Evolutionary conservation across 1,140 invertebrate genomes (phyloP).

Genomic region (Leptinotarsa texana): DNA sequence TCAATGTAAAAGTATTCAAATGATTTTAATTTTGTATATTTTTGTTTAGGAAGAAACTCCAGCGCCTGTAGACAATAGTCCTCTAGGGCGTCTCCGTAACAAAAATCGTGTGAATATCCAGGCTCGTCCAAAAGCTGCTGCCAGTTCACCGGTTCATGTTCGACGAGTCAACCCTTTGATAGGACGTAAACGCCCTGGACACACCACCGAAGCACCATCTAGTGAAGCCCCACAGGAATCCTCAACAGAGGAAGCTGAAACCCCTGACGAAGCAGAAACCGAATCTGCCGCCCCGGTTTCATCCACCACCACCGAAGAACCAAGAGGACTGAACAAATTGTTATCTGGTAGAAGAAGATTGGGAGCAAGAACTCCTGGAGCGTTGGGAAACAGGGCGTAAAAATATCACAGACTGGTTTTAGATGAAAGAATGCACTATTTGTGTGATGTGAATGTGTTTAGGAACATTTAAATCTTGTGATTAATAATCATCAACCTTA

Average conservation of each 20-base stretch:
- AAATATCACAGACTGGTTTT: slow-evolving; percentile 1
- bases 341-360: slow-evolving; percentile 65
- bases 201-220: slow-evolving; percentile 45
- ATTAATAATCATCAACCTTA: too few relatives aligned
- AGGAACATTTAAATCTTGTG: background rate
- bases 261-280: slow-evolving; percentile 57
- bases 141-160: slow-evolving; percentile 51
- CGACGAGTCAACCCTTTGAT: slow-evolving; percentile 49
- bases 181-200: slow-evolving; percentile 43
- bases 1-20: too few relatives aligned
- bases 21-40: slow-evolving; percentile 4
- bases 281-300: slow-evolving; percentile 55
- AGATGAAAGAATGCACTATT: background rate
- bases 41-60: slow-evolving; percentile 42
- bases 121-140: slow-evolving; percentile 44
- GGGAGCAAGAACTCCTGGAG: slow-evolving; percentile 62
- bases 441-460: background rate
- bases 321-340: slow-evolving; percentile 62
- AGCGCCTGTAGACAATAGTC: slow-evolving; percentile 43
- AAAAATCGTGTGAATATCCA: slow-evolving; percentile 43
- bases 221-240: slow-evolving; percentile 46
- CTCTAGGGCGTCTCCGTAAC: slow-evolving; percentile 41
- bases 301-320: slow-evolving; percentile 60
- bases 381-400: slow-evolving; percentile 37
- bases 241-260: slow-evolving; percentile 42